These are phyloP conservation scores for Picus viridis DNA, from an alignment of 2,797 vertebrate species.

Conservation along the genomic window DNA sequence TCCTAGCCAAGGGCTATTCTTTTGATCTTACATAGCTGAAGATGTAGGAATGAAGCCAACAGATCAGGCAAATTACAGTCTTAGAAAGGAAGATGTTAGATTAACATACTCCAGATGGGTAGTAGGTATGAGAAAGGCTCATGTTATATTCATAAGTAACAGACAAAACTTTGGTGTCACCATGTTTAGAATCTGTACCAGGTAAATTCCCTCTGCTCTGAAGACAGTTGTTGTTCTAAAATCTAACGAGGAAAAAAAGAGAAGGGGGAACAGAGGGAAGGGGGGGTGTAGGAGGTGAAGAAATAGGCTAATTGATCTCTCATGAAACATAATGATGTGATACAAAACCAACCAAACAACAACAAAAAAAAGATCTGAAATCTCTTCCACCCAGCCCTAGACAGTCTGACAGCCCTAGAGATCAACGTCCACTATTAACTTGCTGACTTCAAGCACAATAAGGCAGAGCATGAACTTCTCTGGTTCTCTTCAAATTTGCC, in stretches of 20 bases:
- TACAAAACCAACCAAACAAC: not conserved
- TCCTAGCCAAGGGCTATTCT: not conserved
- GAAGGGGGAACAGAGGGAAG: not conserved
- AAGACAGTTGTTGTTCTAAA: slow-evolving; percentile 19
- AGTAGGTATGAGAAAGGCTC: not conserved
- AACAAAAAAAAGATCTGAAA: not conserved
- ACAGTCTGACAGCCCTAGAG: slow-evolving; percentile 24
- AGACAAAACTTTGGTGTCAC: not conserved
- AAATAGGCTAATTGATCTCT: not conserved
- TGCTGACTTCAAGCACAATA: slow-evolving; percentile 34
- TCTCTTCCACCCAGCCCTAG: slow-evolving; percentile 1
- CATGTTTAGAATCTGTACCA: not conserved
- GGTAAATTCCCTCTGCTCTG: not conserved
- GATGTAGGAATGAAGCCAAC: not conserved
- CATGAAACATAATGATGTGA: slow-evolving; percentile 35
- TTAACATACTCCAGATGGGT: not conserved
- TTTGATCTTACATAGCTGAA: not conserved
- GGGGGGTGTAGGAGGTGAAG: accelerated
- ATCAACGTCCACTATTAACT: slow-evolving; percentile 56
- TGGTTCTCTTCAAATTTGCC: slow-evolving; percentile 52
- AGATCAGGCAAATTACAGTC: not conserved
- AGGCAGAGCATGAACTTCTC: slow-evolving; percentile 45
- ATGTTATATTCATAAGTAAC: not conserved
- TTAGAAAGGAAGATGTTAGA: not conserved
- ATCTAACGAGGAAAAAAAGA: not conserved